phyloP scores from a whole-genome alignment of 2,797 vertebrate species.

The Mus caroli region DNA sequence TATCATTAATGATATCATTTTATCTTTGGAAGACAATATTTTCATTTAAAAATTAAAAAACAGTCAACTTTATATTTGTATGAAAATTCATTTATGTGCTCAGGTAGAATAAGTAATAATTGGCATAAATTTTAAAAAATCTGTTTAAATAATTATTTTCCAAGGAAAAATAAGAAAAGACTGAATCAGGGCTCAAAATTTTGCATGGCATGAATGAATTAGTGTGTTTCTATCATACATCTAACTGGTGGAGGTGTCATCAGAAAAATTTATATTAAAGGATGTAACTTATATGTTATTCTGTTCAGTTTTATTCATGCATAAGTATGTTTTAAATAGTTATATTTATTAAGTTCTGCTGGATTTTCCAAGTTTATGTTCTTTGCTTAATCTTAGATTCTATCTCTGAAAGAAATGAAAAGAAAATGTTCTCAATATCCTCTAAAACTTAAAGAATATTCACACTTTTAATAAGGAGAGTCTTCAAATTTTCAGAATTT shows the following conservation, averaged over 20 bases:
- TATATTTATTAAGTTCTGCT: not conserved
- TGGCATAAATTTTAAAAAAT: not conserved
- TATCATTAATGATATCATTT: not conserved
- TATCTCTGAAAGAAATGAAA: not conserved
- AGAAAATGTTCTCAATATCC: not conserved
- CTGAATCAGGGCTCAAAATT: not conserved
- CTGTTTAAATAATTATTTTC: not conserved
- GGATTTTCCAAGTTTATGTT: not conserved
- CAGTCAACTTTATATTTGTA: not conserved
- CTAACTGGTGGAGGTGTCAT: not conserved
- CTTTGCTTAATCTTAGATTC: not conserved
- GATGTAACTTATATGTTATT: no score
- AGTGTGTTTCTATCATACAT: not conserved
- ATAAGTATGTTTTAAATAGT: not conserved
- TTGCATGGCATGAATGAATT: not conserved
- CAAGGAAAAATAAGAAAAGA: not conserved
- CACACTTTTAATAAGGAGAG: not conserved
- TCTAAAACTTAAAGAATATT: not conserved
- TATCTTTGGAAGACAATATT: not conserved
- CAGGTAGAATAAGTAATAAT: not conserved
- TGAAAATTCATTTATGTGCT: not conserved
- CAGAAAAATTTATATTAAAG: not conserved
- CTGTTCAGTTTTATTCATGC: not conserved
- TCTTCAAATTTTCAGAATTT: not conserved
- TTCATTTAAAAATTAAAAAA: not conserved